Percentiles rank a stretch among this genome's conserved stretches.
These are phyloP conservation scores for Lophotis ruficrista DNA, from an alignment of 2,113 vertebrate genomes.

Conservation along the genomic window DNA sequence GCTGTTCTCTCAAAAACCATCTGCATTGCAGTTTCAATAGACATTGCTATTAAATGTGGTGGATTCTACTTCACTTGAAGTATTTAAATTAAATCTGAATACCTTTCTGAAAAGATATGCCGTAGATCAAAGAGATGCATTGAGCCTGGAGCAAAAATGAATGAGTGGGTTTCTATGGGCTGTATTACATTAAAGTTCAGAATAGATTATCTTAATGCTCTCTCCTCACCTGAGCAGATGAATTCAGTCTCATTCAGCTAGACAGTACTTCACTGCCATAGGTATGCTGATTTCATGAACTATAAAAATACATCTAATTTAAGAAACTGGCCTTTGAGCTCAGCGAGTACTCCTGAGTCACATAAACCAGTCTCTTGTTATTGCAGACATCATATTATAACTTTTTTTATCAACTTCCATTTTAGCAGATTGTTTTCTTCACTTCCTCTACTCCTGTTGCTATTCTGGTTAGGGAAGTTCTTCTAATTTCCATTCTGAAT, in stretches of 20 bases:
- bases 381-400: background rate
- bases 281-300: background rate
- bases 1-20: constrained; percentile 13
- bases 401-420: background rate
- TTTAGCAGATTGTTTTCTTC: background rate
- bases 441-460: background rate
- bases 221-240: constrained; percentile 7
- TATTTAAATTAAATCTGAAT: constrained; percentile 36
- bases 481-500: background rate
- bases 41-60: background rate
- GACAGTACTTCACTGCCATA: background rate
- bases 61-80: constrained; percentile 10
- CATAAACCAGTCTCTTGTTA: background rate
- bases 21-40: constrained; percentile 6
- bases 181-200: background rate
- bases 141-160: background rate
- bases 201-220: background rate
- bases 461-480: background rate
- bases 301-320: background rate
- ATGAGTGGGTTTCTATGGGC: background rate
- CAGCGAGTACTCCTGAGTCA: background rate
- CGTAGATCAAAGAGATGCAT: constrained; percentile 24
- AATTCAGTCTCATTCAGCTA: background rate
- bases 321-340: background rate
- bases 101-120: constrained; percentile 13